Evolutionary conservation across 2,113 vertebrate species (phyloP).

Genomic region (Propithecus coquereli): DNA sequence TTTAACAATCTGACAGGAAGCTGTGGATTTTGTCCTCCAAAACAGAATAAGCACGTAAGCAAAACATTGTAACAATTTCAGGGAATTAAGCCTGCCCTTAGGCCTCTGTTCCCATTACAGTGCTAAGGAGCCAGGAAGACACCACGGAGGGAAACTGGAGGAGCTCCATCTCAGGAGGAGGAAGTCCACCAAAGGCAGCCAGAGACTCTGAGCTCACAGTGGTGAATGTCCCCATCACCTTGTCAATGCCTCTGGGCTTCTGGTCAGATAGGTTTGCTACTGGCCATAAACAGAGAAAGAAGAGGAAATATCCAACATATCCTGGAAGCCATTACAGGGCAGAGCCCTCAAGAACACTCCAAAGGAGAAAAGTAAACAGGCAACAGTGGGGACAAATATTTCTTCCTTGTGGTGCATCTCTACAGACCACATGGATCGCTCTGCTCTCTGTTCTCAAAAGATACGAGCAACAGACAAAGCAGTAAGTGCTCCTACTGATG

Average conservation of each 20-base stretch:
- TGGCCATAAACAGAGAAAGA: neutral
- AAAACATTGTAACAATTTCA: neutral
- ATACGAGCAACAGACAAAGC: neutral
- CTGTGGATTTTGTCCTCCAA: neutral
- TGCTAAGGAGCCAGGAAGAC: neutral
- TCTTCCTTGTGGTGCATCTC: neutral
- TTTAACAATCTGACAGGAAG: neutral
- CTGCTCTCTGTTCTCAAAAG: conserved; percentile 26
- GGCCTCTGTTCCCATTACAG: neutral
- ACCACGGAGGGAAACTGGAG: neutral
- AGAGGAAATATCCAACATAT: neutral
- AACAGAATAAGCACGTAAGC: neutral
- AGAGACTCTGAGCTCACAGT: neutral
- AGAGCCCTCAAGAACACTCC: neutral
- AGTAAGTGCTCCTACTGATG: neutral
- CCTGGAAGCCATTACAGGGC: neutral
- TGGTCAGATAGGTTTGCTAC: neutral
- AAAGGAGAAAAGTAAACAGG: conserved; percentile 34
- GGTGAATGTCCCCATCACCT: neutral
- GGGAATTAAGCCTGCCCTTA: neutral
- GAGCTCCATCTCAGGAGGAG: neutral
- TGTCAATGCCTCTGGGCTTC: neutral
- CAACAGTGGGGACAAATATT: neutral
- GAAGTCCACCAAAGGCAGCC: neutral
- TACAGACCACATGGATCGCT: neutral